A percentile compares a stretch with the other conserved stretches of the same genome.
Evolutionary conservation across 2,797 vertebrate species (phyloP).

Genomic region (Ibycter americanus): DNA sequence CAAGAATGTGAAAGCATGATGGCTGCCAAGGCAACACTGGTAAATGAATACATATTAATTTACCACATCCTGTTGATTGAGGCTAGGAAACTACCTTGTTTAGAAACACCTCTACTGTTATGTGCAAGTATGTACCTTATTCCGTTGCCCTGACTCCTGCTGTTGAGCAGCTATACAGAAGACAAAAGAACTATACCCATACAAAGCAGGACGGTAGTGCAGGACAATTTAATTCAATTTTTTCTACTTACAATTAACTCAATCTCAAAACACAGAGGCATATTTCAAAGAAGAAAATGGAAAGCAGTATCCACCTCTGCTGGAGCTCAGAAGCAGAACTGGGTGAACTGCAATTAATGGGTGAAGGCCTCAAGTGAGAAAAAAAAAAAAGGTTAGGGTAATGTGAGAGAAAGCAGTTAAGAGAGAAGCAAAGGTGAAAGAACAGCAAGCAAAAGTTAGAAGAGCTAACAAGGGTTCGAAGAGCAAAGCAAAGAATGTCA

Average conservation of each 20-base stretch:
- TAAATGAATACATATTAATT: background rate
- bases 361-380: constrained; percentile 24
- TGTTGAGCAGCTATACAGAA: background rate
- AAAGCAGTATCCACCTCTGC: constrained; percentile 57
- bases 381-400: constrained; percentile 31
- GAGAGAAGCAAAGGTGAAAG: constrained; percentile 36
- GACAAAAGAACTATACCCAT: background rate
- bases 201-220: background rate
- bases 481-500: constrained; percentile 56
- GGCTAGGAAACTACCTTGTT: background rate
- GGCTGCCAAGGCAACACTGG: background rate
- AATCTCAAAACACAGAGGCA: constrained; percentile 23
- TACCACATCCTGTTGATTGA: background rate
- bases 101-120: background rate
- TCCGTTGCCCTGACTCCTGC: background rate
- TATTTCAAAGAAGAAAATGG: constrained; percentile 55
- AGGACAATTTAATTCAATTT: background rate
- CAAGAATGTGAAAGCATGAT: background rate
- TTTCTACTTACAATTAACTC: constrained; percentile 16
- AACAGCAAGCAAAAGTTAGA: constrained; percentile 50
- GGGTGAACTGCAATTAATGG: constrained; percentile 55
- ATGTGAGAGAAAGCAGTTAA: constrained; percentile 42
- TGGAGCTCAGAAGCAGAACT: constrained; percentile 51
- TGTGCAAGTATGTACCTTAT: background rate
- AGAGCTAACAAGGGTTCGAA: background rate